Evolutionary conservation across 2,797 vertebrate genomes (phyloP), one percentile per base, ranked within the genome.

Genomic region (Anisognathus igniventris): DNA sequence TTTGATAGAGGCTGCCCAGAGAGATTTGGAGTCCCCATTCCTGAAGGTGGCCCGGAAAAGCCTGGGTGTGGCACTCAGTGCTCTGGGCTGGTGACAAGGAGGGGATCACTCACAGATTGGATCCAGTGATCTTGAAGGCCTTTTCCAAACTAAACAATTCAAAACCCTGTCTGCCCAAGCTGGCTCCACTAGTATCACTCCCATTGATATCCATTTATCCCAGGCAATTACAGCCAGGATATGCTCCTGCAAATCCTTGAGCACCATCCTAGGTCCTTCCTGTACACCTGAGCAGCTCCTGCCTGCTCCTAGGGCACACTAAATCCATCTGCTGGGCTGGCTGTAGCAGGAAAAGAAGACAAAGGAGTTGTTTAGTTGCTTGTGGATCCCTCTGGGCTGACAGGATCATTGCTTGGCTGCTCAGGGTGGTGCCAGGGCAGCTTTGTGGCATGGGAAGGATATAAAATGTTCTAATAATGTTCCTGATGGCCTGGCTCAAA

Each of bases 401-500:
- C 0, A 0, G 56, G 77, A 74, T 88, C 5, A 1, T 74, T 92
- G 22, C 57, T 85, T 67, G 74, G 45, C 71, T 88, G 64, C 83
- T 76, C 1, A 0, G 79, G 67, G 24, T 4, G 9, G 22, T 70
- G 60, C 76, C 37, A 44, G 80, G 57, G 70, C 64, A 93, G 60
- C 28, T 76, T n/a, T 94, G 92, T 85, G 86, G 73, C 74, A 92
- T 1, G 0, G 88, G 60, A 82, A 92, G 0, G 10, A 66, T 23
- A 84, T 35, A 85, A 94, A 90, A 86, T 71, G n/a, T 79, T 88
- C 90, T 76, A 85, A 82, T 76, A 87, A 82, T 65, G 44, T 48
- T 95, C 67, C 80, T 76, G 54, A 85, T 44, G 44, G 39, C 54
- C 65, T 86, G 73, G 76, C 47, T 73, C 19, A 22, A 65, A 31